Evolutionary conservation across 2,113 vertebrate genomes (phyloP), one percentile per base, ranked within the genome.

Genomic region (Albula glossodonta): DNA sequence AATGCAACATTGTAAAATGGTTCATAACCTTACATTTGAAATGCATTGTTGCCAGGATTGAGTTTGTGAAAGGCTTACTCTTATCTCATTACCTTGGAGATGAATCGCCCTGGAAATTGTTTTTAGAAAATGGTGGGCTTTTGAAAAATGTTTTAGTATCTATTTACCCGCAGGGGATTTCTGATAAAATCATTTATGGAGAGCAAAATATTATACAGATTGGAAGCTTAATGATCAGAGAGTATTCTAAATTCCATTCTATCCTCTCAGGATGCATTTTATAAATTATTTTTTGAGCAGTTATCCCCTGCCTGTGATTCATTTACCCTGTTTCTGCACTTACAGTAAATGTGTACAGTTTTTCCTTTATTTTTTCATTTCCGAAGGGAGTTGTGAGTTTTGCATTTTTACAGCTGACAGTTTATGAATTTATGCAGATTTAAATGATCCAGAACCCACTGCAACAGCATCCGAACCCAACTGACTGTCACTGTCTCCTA

Each of bases 21-120:
- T 86, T 86, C 80, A 70, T 77, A 82, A 51, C 25, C 78, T 52
- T 51, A 86, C 49, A 81, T 31, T 7, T 51, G 11, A 66, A 5
- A 51, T n/a, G 25, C 17, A 9, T 4, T 74, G 12, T 66, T 63
- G 15, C 17, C 19, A 50, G n/a, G 79, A 79, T 12, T 15, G 53
- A 19, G 41, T 83, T 63, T 60, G 12, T 22, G 22, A 81, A 81
- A 25, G 80, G 22, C 48, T 2, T 12, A 19, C 74, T 80, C 51
- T 53, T 83, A 48, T 70, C 82, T 50, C 82, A 83, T 63, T 83
- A 60, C 56, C 56, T 15, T 56, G 78, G 41, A 85, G 52, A 50
- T 25, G 17, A 51, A 56, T 49, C 17, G 51, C 15, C n/a, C 51
- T 49, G 74, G n/a, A 53, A 66, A 78, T 60, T 80, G 51, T 53